Conservation (phyloP, 1,140 invertebrate species). For the Papilio helenus region DNA sequence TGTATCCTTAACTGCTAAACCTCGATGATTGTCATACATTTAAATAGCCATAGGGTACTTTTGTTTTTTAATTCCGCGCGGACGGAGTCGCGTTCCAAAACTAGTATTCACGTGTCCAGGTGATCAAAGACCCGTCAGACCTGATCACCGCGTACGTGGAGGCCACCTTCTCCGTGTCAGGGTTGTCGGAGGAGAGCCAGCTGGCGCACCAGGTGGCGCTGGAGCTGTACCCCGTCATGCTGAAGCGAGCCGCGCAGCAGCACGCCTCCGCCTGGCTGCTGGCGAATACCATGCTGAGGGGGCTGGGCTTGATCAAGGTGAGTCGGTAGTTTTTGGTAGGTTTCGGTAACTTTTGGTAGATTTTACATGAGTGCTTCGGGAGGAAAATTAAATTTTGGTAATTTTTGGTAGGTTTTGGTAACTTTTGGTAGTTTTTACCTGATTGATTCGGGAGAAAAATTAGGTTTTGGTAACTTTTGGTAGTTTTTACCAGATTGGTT, state of each 20-base stretch:
- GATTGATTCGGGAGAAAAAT: background rate
- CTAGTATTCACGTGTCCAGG: constrained; percentile 47
- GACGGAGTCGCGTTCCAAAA: no score
- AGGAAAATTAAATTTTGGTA: background rate
- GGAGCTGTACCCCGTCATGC: constrained; percentile 48
- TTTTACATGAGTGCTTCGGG: background rate
- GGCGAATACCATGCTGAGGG: constrained; percentile 56
- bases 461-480: background rate
- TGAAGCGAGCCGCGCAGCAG: constrained; percentile 45
- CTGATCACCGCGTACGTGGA: constrained; percentile 61
- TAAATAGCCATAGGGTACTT: no score
- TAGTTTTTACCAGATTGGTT: background rate
- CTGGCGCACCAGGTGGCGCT: constrained; percentile 42
- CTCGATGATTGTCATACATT: no score
- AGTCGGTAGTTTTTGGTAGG: constrained; percentile 20
- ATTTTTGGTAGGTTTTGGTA: background rate
- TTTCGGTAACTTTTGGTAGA: background rate
- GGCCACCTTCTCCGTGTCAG: constrained; percentile 59
- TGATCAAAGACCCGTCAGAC: constrained; percentile 56
- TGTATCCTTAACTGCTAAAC: no score
- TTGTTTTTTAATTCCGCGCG: background rate
- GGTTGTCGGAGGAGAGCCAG: constrained; percentile 48
- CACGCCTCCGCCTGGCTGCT: constrained; percentile 56
- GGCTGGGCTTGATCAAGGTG: constrained; percentile 67
- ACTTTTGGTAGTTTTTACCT: background rate